Conservation (phyloP, 1,140 invertebrate species). For the Propsilocerus akamusi region DNA sequence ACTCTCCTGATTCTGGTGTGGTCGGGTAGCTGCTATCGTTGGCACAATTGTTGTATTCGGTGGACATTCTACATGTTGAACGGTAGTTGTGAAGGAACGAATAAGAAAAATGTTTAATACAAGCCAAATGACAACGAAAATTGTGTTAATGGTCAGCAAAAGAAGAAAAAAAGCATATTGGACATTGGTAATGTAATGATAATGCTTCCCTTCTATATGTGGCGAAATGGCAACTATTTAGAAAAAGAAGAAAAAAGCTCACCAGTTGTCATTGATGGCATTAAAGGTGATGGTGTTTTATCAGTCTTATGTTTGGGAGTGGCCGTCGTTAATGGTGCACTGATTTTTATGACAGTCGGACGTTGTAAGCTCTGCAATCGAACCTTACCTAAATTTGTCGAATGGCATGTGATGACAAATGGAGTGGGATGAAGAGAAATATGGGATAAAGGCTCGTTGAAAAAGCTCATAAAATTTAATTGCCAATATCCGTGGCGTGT, state of each 20-base stretch:
- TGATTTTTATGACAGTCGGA: slow-evolving; percentile 1
- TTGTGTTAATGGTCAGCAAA: not conserved
- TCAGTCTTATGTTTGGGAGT: slow-evolving; percentile 2
- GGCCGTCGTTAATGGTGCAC: slow-evolving; percentile 1
- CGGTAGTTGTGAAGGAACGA: not conserved
- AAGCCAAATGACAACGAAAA: no score
- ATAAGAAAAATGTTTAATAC: not conserved
- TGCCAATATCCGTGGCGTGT: not conserved
- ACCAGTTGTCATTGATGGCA: slow-evolving; percentile 3
- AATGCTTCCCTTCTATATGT: no score
- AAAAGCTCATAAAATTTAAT: not conserved
- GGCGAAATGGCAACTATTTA: not conserved
- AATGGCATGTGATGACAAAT: not conserved
- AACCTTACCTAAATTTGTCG: not conserved
- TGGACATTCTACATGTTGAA: slow-evolving; percentile 31
- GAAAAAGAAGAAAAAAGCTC: not conserved
- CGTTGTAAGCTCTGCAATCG: not conserved
- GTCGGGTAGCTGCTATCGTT: slow-evolving; percentile 13
- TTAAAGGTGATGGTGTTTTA: slow-evolving; percentile 2
- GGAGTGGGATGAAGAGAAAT: not conserved
- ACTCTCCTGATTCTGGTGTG: slow-evolving; percentile 3
- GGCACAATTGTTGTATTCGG: slow-evolving; percentile 33
- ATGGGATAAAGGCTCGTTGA: not conserved
- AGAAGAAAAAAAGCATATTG: not conserved
- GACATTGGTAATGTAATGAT: no score